A percentile compares a stretch with the other conserved stretches of the same genome.
Evolutionary conservation across 2,113 vertebrate species (phyloP).

Genomic region (Notarius quadriscutis): DNA sequence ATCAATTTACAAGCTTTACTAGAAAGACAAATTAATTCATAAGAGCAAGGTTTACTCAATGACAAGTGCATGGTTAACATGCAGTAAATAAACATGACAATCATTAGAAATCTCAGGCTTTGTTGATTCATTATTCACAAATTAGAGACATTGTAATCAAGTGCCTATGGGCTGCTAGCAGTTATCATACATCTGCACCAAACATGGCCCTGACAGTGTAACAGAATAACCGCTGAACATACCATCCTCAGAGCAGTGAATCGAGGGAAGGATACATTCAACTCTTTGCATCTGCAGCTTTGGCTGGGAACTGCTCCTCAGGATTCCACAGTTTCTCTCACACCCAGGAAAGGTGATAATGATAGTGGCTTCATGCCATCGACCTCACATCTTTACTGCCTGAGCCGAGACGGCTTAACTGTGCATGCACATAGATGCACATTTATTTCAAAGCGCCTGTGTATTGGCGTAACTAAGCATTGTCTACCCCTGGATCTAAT

Average conservation of each 20-base stretch:
- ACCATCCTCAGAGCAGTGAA: conserved; percentile 2
- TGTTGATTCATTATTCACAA: conserved; percentile 12
- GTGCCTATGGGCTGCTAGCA: neutral
- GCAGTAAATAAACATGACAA: neutral
- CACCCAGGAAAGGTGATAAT: conserved; percentile 53
- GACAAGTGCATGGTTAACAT: conserved; percentile 28
- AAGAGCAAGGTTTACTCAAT: conserved; percentile 33
- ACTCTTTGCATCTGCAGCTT: conserved; percentile 5
- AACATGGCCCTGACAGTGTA: neutral
- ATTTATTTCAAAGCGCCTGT: neutral
- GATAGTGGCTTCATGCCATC: conserved; percentile 54
- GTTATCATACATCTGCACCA: conserved; percentile 2
- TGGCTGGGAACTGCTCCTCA: conserved; percentile 38
- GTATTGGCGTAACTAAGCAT: neutral
- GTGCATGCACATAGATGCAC: conserved; percentile 49
- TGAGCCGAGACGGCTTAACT: conserved; percentile 56
- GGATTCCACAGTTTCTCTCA: conserved; percentile 55
- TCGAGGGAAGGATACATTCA: neutral
- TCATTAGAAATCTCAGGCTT: conserved; percentile 9
- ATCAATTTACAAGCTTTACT: conserved; percentile 34
- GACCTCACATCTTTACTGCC: conserved; percentile 47
- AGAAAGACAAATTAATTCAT: conserved; percentile 34
- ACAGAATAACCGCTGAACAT: neutral
- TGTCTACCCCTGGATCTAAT: neutral
- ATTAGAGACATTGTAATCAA: conserved; percentile 23